Base-by-base conservation (phyloP, 1,140 invertebrate genomes). In the Cotesia vestalis region DNA sequence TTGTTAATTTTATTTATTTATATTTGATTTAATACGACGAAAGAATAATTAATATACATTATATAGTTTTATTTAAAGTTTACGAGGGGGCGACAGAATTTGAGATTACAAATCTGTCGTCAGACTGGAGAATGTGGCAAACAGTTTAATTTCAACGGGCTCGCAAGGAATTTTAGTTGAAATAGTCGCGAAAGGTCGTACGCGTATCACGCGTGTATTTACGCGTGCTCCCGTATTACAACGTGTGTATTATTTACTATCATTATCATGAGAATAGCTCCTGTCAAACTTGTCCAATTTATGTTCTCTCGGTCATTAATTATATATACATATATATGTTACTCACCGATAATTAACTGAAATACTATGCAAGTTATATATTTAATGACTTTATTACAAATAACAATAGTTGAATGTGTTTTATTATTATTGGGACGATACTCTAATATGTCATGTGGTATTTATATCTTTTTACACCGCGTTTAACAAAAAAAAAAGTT, bases 141-240 rank as follows among this genome's bases (percentile, higher is more conserved):
- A 78, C 80, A 74, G 80, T 80, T 83, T 82, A 78, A 80, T 84
- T 83, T 77, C 76, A 73, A 63, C 74, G 78, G 66, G 77, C 79
- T 80, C 78, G 79, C 80, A 36, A 69, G 84, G 83, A 86, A 85
- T 85, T 78, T 84, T 82, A 83, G 82, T 84, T 83, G 80, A 81
- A 85, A 83, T 78, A 77, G 71, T 76, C 46, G 55, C 63, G 34
- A 40, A 51, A 40, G 35, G 35, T 64, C 66, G 63, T 20, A 72
- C 69, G 70, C 71, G 71, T 55, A 61, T 68, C 69, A 63, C 76
- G 77, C 77, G 74, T 74, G 74, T 77, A 66, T 68, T 72, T 69
- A 71, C 66, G 67, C 71, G 67, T 73, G 73, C 40, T 46, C 40
- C 40, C 11, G 40, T 46, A 46, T 46, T 40, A n/a, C 2, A 46